Evolutionary conservation across 2,113 vertebrate genomes (phyloP), one percentile per base, ranked within the genome.

Genomic region (Sterrhoptilus dennistouni): DNA sequence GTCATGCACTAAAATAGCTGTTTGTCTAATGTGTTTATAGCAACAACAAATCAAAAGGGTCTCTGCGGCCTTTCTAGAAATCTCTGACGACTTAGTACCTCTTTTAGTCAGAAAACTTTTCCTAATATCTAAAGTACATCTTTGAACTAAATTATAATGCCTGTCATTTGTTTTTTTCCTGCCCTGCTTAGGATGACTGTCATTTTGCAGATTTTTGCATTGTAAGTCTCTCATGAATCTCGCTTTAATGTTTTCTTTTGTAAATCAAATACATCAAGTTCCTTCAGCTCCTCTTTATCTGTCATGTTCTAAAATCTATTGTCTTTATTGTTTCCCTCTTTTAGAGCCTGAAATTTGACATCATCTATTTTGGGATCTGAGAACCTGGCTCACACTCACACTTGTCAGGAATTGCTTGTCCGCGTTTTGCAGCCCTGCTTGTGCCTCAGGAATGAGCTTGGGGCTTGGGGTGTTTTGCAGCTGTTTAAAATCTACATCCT

Each of bases 61-160:
- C 89, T 90, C 81, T 91, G 35, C 65, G 87, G 87, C 63, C 53
- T 90, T 93, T 87, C 92, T 53, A 52, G 66, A 85, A 93, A 22
- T 52, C 74, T 94, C 90, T 94, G 57, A 93, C 64, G 65, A 23
- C 66, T 89, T 82, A 60, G 82, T 23, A 40, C n/a, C 23, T 66
- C 82, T 87, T 87, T 87, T 91, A 94, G 64, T 87, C 45, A 79
- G 40, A 79, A 94, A 90, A 91, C 49, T 90, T 94, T 60, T 79
- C 49, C n/a, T 95, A 83, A 79, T 93, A 80, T 45, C 75, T 86
- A 57, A 96, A 95, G 69, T 45, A 94, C 87, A 95, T 86, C 78
- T 88, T 86, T 95, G 90, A 92, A 92, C 38, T 50, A 83, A 65
- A 59, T 92, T 76, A 47, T n/a, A 79, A 65, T 86, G 47, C 68